phyloP scores from a whole-genome alignment of 2,888 invertebrate species.

The Frankliniella fusca region DNA sequence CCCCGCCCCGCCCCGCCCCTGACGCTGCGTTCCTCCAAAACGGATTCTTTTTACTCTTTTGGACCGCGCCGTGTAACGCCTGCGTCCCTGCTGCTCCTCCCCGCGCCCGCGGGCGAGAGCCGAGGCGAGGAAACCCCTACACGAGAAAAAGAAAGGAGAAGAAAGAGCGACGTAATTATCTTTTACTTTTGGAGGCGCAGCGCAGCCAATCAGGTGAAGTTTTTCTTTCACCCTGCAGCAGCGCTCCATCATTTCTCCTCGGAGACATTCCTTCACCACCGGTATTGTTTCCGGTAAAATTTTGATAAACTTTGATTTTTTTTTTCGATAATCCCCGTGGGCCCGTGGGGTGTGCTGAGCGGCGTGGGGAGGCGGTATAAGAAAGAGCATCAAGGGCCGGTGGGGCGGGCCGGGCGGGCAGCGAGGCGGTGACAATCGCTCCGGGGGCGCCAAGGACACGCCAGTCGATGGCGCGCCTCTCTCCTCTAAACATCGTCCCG shows the following conservation, averaged over 20 bases:
- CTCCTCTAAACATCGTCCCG: neutral
- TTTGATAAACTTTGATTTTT: no score
- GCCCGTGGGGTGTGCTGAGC: no score
- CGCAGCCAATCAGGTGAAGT: neutral
- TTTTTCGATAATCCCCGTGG: no score
- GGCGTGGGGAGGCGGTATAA: no score
- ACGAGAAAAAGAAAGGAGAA: neutral
- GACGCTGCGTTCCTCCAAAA: neutral
- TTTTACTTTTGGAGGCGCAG: neutral
- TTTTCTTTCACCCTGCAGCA: no score
- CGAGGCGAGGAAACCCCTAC: neutral
- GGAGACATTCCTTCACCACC: no score
- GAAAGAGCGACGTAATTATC: neutral
- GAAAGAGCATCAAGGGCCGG: no score
- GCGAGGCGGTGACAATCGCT: neutral
- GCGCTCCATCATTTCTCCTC: neutral
- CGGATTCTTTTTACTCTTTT: conserved; percentile 12
- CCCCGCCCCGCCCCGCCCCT: neutral
- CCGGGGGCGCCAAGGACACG: neutral
- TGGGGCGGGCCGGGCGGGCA: no score
- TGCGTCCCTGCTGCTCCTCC: neutral
- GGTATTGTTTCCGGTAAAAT: no score
- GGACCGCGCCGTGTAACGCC: neutral
- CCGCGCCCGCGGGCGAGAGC: no score
- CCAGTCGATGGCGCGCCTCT: neutral